phyloP scores from a whole-genome alignment of 1,140 invertebrate genomes.

The Portunus trituberculatus region DNA sequence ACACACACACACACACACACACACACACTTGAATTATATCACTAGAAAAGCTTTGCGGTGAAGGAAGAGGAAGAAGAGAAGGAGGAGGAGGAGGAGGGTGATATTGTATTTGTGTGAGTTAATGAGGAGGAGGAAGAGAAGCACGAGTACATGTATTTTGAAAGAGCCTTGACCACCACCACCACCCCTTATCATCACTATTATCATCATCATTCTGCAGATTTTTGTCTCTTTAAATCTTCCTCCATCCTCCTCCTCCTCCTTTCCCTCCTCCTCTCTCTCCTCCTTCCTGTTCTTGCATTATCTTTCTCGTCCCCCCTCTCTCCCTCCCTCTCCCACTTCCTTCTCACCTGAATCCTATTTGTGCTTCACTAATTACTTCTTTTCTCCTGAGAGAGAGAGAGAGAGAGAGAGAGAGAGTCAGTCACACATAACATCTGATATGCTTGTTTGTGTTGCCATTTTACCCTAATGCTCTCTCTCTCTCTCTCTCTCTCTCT shows the following conservation, averaged over 20 bases:
- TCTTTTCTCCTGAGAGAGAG: background rate
- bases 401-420: conserved; percentile 20
- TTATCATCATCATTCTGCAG: no score
- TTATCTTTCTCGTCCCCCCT: background rate
- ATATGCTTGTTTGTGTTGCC: background rate
- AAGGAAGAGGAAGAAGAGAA: background rate
- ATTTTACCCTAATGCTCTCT: background rate
- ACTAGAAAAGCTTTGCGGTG: background rate
- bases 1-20: background rate
- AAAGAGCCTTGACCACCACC: background rate
- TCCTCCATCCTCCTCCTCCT: no score
- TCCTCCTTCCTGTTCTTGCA: background rate
- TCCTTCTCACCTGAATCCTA: background rate
- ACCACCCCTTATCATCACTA: background rate
- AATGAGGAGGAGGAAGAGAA: background rate
- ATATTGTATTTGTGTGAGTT: conserved; percentile 5
- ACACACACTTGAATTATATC: background rate
- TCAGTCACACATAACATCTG: background rate
- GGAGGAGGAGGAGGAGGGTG: background rate
- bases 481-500: no score
- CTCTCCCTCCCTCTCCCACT: background rate
- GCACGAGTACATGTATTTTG: no score
- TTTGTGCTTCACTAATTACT: conserved; percentile 23
- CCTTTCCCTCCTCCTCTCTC: no score
- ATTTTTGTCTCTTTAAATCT: no score